Evolutionary conservation across 2,888 invertebrate genomes (phyloP).

Genomic region (Mactromeris polynyma): DNA sequence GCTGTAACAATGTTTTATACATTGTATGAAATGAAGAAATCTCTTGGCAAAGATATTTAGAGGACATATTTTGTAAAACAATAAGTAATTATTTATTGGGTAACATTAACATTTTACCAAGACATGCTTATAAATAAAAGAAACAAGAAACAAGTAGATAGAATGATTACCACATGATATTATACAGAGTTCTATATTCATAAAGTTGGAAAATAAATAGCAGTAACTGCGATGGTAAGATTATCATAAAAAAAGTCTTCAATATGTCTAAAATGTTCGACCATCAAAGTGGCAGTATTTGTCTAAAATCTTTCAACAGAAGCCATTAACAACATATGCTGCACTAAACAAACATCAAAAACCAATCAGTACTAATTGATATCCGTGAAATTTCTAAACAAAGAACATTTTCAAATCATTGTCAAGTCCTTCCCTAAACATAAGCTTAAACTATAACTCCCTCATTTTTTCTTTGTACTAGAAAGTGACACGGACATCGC

Average conservation of each 20-base stretch:
- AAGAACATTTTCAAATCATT: not conserved
- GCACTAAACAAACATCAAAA: not conserved
- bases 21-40: too few relatives aligned
- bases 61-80: too few relatives aligned
- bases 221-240: not conserved
- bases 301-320: not conserved
- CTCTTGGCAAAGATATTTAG: too few relatives aligned
- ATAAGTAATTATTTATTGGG: too few relatives aligned
- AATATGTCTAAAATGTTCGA: not conserved
- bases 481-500: not conserved
- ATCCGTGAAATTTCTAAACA: not conserved
- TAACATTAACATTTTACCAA: too few relatives aligned
- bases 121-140: too few relatives aligned
- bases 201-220: not conserved
- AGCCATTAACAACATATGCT: not conserved
- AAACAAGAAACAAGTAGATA: too few relatives aligned
- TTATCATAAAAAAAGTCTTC: not conserved
- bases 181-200: not conserved
- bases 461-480: not conserved
- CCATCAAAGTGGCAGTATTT: not conserved
- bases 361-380: not conserved
- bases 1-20: too few relatives aligned
- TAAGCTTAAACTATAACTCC: not conserved
- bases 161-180: not conserved
- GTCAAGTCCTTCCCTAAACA: too few relatives aligned